phyloP scores from a whole-genome alignment of 2,113 vertebrate species.

The Strix aluco region DNA sequence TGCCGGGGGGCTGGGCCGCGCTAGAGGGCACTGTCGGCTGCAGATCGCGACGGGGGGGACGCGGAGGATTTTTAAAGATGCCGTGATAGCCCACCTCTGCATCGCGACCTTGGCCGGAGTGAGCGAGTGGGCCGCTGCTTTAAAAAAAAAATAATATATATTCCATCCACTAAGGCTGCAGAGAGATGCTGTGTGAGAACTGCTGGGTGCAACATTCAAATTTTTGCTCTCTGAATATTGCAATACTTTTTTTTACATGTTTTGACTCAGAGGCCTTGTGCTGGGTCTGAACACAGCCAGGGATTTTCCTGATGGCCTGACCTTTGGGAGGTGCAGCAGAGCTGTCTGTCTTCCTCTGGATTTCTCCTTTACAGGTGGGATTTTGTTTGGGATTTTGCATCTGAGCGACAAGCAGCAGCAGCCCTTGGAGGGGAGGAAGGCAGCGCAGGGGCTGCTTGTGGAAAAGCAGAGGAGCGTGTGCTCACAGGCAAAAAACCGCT shows the following conservation, averaged over 20 bases:
- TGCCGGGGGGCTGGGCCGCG: not conserved
- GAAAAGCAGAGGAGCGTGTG: accelerated
- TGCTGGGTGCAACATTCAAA: not conserved
- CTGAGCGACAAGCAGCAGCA: not conserved
- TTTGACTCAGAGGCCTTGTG: not conserved
- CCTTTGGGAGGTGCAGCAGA: not conserved
- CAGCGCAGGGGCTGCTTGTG: not conserved
- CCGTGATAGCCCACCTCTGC: not conserved
- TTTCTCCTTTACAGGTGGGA: not conserved
- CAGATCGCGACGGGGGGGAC: not conserved
- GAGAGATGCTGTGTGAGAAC: not conserved
- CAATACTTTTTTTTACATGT: accelerated
- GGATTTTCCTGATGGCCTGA: not conserved
- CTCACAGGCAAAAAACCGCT: not conserved
- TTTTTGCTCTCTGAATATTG: not conserved
- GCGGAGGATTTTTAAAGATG: accelerated
- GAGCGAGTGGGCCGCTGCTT: not conserved
- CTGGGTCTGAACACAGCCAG: not conserved
- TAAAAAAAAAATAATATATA: not conserved
- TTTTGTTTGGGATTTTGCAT: not conserved
- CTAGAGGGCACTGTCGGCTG: conserved; percentile 36
- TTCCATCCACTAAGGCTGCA: not conserved
- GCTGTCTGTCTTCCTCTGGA: not conserved
- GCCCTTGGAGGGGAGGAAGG: not conserved
- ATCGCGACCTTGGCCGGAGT: not conserved